Evolutionary conservation across 2,113 vertebrate species (phyloP).

Genomic region (Leptocoma aspasia): DNA sequence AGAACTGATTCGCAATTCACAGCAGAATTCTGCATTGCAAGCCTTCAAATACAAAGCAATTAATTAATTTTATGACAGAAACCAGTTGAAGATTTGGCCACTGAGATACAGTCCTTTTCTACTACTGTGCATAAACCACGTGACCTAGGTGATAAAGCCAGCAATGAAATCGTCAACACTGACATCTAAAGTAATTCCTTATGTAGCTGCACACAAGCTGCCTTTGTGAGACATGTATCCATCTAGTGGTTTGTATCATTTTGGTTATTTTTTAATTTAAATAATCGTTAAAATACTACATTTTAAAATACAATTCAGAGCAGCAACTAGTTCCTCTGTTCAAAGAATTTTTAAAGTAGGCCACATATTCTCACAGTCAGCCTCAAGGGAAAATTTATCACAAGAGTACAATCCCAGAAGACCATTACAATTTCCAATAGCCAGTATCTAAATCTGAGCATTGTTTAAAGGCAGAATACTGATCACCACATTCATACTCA

Average conservation of each 20-base stretch:
- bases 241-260: neutral
- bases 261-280: neutral
- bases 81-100: neutral
- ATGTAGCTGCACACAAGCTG: neutral
- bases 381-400: neutral
- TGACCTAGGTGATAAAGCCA: neutral
- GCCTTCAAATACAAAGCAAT: neutral
- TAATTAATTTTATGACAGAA: neutral
- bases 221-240: neutral
- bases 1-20: neutral
- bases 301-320: neutral
- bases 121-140: neutral
- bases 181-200: neutral
- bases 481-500: neutral
- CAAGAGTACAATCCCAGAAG: neutral
- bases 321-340: neutral
- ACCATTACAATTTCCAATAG: neutral
- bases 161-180: fast-evolving
- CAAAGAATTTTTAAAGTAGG: neutral
- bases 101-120: neutral
- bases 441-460: neutral
- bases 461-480: neutral
- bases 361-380: neutral
- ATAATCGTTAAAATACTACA: neutral
- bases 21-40: neutral